Conservation (phyloP, 2,797 vertebrate species). For the Mus spretus region DNA sequence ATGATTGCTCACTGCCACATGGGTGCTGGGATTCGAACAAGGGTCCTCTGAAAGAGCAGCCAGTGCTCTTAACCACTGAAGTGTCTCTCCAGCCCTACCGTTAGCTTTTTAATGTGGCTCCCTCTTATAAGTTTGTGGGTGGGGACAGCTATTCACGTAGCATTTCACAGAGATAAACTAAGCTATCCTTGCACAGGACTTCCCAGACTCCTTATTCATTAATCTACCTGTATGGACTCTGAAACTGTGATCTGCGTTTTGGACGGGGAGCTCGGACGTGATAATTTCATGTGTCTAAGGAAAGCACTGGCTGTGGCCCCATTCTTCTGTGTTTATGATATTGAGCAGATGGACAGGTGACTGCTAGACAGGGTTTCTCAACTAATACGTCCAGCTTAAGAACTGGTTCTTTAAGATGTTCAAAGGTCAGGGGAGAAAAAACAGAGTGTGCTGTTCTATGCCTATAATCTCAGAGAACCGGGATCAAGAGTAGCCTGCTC, state of each 20-base stretch:
- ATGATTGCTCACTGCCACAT: background rate
- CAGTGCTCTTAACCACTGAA: too few relatives aligned
- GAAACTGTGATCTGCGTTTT: constrained; percentile 83
- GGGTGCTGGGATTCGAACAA: background rate
- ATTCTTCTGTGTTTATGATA: constrained; percentile 77
- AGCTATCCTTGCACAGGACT: constrained; percentile 77
- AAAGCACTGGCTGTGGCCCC: constrained; percentile 75
- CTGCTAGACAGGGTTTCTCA: constrained; percentile 60
- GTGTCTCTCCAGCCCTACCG: background rate
- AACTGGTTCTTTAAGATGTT: background rate
- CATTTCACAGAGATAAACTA: constrained; percentile 82
- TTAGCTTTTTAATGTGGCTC: constrained; percentile 67
- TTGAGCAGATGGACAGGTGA: constrained; percentile 30
- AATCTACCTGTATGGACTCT: constrained; percentile 81
- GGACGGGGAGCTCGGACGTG: constrained; percentile 78
- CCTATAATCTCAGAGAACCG: background rate
- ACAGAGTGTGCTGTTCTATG: background rate
- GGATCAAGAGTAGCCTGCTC: background rate
- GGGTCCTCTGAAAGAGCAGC: background rate
- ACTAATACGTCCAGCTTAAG: background rate
- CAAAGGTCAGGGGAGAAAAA: background rate
- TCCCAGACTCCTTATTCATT: constrained; percentile 82
- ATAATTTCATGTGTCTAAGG: constrained; percentile 81
- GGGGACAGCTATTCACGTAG: constrained; percentile 83
- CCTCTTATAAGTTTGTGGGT: constrained; percentile 75